Evolutionary conservation across 2,113 vertebrate genomes (phyloP).

Genomic region (Fregata magnificens): DNA sequence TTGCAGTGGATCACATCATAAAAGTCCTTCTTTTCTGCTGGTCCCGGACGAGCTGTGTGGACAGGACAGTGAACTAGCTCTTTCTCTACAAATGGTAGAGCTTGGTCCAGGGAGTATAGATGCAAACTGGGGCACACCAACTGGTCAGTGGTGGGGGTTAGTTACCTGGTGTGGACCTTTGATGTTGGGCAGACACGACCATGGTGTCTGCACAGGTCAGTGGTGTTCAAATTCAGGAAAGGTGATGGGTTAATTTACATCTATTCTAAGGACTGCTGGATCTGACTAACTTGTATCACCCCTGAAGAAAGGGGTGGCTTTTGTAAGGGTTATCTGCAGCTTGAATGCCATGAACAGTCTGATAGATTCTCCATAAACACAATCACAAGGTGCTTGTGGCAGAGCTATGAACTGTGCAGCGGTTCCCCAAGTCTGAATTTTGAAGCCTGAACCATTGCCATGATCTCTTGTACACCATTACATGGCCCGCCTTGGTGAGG

Average conservation of each 20-base stretch:
- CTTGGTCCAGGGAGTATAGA: neutral
- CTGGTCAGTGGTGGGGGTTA: neutral
- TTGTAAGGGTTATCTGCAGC: neutral
- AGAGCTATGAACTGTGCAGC: neutral
- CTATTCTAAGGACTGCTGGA: neutral
- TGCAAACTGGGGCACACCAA: neutral
- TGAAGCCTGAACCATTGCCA: neutral
- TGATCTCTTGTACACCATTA: neutral
- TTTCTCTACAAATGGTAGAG: neutral
- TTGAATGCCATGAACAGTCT: neutral
- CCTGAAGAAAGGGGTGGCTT: neutral
- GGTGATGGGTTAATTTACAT: neutral
- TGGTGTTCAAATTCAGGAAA: neutral
- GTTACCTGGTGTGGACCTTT: neutral
- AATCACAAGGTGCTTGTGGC: neutral
- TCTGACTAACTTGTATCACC: neutral
- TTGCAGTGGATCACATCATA: neutral
- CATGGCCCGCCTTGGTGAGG: neutral
- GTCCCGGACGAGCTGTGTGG: accelerated
- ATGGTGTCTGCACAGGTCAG: neutral
- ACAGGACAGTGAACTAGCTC: neutral
- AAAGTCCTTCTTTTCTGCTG: neutral
- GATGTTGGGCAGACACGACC: accelerated
- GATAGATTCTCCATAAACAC: neutral
- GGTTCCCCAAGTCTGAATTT: neutral